These are phyloP conservation scores for Leontopithecus rosalia DNA, from an alignment of 2,797 vertebrate species.

Conservation along the genomic window DNA sequence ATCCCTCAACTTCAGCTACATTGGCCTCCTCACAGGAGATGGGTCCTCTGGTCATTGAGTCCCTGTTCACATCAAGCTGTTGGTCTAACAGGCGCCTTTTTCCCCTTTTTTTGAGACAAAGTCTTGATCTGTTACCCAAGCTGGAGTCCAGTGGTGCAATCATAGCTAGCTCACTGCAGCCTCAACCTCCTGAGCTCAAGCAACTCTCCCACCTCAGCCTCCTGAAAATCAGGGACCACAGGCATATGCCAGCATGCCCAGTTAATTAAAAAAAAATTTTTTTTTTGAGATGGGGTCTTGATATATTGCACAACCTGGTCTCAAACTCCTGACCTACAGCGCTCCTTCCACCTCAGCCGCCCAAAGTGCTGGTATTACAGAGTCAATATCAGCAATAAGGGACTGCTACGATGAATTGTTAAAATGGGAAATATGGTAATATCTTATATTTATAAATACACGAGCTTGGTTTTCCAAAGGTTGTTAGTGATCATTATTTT, in stretches of 20 bases:
- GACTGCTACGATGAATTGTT: background rate
- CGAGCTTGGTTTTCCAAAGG: background rate
- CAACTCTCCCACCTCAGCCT: background rate
- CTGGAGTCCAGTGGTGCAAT: background rate
- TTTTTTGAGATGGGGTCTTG: background rate
- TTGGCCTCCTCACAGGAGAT: background rate
- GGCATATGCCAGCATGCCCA: background rate
- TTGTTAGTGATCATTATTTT: background rate
- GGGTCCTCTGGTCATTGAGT: background rate
- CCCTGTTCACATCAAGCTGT: background rate
- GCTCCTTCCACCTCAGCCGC: background rate
- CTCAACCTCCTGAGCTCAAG: background rate
- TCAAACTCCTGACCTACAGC: background rate
- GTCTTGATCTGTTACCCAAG: background rate
- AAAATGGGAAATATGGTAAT: background rate
- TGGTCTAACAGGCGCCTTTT: accelerated
- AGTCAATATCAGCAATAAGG: background rate
- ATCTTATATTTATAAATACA: background rate
- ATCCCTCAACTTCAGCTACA: background rate
- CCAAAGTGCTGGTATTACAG: background rate
- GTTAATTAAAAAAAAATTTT: background rate
- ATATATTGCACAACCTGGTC: background rate
- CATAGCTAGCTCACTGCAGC: background rate
- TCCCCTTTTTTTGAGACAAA: background rate
- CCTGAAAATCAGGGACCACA: background rate